phyloP scores from a whole-genome alignment of 2,888 invertebrate genomes.

The Melinaea menophilus region DNA sequence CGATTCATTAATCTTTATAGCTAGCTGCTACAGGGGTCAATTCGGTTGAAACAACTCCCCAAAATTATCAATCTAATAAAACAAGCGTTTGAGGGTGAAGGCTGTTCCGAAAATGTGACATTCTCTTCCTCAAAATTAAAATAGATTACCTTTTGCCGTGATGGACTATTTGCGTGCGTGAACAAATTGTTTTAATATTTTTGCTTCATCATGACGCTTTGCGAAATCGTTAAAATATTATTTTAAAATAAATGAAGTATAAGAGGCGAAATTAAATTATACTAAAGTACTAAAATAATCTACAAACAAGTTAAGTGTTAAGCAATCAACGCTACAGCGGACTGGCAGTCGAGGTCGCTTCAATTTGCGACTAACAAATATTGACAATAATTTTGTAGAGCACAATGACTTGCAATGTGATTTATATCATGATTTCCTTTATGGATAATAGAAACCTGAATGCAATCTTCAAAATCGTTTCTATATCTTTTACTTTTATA shows the following conservation, averaged over 20 bases:
- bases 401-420: slow-evolving; percentile 4
- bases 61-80: slow-evolving; percentile 48
- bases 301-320: slow-evolving; percentile 10
- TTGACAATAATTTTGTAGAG: slow-evolving; percentile 8
- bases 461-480: neutral
- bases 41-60: slow-evolving; percentile 54
- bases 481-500: neutral
- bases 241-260: neutral
- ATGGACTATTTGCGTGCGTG: slow-evolving; percentile 59
- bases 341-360: slow-evolving; percentile 18
- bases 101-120: slow-evolving; percentile 44
- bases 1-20: no score
- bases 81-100: slow-evolving; percentile 42
- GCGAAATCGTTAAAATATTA: neutral
- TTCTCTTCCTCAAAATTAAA: slow-evolving; percentile 57
- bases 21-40: slow-evolving; percentile 46
- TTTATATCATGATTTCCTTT: slow-evolving; percentile 1
- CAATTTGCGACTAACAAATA: slow-evolving; percentile 12
- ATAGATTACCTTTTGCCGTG: slow-evolving; percentile 52
- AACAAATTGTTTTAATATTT: slow-evolving; percentile 45
- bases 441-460: neutral
- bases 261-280: neutral
- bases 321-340: slow-evolving; percentile 15
- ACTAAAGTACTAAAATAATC: neutral
- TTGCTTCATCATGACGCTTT: slow-evolving; percentile 37